A percentile compares a stretch with the other conserved stretches of the same genome.
These are phyloP conservation scores for Kryptolebias marmoratus DNA, from an alignment of 2,113 vertebrate species.

Conservation along the genomic window DNA sequence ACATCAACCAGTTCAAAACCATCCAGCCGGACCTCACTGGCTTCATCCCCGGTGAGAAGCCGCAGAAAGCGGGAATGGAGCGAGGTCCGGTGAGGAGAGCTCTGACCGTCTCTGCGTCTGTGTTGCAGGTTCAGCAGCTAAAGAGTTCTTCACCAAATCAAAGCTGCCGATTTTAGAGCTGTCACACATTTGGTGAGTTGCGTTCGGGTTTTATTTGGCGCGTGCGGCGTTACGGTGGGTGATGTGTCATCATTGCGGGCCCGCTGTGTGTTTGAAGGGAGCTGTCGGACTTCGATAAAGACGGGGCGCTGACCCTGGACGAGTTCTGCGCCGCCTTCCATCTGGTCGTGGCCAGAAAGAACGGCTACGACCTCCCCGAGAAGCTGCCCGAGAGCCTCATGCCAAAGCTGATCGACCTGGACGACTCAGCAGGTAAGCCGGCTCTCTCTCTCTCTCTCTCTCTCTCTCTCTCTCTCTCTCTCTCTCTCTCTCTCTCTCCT, in stretches of 20 bases:
- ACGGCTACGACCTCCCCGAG: conserved; percentile 97
- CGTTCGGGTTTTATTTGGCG: not conserved
- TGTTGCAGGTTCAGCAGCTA: conserved; percentile 92
- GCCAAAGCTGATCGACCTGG: conserved; percentile 99
- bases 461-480: not conserved
- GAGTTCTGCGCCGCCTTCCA: conserved; percentile 99
- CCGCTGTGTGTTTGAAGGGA: conserved; percentile 83
- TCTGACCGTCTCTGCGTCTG: not conserved
- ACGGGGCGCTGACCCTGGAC: conserved; percentile 95
- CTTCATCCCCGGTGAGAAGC: conserved; percentile 94
- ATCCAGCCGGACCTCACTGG: conserved; percentile 98
- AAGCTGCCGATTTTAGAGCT: conserved; percentile 98
- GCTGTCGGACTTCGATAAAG: conserved; percentile 99
- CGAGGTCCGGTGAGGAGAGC: not conserved
- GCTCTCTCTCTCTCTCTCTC: not conserved
- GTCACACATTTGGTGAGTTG: conserved; percentile 98
- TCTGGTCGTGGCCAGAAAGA: conserved; percentile 97
- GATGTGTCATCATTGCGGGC: too few species aligned
- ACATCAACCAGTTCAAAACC: conserved; percentile 99
- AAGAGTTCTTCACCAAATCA: conserved; percentile 99
- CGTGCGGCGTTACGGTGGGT: too few species aligned
- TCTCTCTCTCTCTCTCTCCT: too few species aligned
- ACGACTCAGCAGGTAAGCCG: conserved; percentile 91
- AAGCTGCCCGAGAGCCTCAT: conserved; percentile 98
- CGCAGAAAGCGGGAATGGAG: not conserved